Conservation (phyloP, 2,113 vertebrate species). For the Gnathonemus echidnorhynchus region DNA sequence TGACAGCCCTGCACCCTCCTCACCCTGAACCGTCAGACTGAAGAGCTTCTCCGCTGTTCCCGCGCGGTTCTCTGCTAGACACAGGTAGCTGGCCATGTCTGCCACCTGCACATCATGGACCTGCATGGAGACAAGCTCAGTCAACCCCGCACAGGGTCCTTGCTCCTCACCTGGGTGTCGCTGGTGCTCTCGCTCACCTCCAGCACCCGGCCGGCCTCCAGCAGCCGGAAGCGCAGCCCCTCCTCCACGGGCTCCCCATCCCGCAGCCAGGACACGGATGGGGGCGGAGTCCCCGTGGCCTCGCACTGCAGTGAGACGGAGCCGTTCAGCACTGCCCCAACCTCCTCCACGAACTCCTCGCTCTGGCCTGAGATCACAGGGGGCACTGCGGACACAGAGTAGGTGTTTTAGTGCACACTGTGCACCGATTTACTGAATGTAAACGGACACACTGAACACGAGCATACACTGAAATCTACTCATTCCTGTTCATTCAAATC, state of each 20-base stretch:
- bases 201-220: slow-evolving; percentile 64
- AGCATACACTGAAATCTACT: no score
- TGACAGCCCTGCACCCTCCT: slow-evolving; percentile 15
- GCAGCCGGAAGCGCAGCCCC: slow-evolving; percentile 57
- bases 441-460: neutral
- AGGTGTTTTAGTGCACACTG: neutral
- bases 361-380: slow-evolving; percentile 62
- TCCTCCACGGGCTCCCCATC: slow-evolving; percentile 58
- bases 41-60: slow-evolving; percentile 77
- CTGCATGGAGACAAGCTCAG: slow-evolving; percentile 41
- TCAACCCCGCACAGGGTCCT: neutral
- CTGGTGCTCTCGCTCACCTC: slow-evolving; percentile 52
- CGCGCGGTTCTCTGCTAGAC: slow-evolving; percentile 72
- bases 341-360: slow-evolving; percentile 67
- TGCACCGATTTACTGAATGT: neutral
- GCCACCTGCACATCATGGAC: slow-evolving; percentile 59
- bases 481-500: no score
- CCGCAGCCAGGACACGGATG: slow-evolving; percentile 70
- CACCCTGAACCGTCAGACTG: slow-evolving; percentile 74
- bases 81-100: slow-evolving; percentile 70
- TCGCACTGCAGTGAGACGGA: slow-evolving; percentile 65
- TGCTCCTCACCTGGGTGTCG: neutral
- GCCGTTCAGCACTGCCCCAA: slow-evolving; percentile 64
- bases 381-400: slow-evolving; percentile 55
- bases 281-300: slow-evolving; percentile 61